Conservation (phyloP, 2,113 vertebrate genomes). For the Rhinopomastus cyanomelas region DNA sequence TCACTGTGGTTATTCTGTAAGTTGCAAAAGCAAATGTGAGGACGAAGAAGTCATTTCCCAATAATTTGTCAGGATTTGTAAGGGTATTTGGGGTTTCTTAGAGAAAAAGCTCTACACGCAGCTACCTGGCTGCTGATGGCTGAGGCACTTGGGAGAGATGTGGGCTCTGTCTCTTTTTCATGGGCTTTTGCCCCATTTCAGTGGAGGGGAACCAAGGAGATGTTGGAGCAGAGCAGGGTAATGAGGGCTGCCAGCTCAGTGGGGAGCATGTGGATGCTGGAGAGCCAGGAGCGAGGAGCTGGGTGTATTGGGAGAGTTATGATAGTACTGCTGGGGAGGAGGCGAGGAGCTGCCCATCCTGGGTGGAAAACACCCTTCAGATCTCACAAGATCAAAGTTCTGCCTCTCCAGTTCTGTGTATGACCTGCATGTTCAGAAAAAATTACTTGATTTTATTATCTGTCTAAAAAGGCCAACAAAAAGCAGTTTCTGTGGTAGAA, state of each 20-base stretch:
- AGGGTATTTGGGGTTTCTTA: not conserved
- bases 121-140: not conserved
- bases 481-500: not conserved
- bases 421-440: not conserved
- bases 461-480: not conserved
- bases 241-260: not conserved
- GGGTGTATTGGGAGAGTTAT: rapidly evolving
- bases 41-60: not conserved
- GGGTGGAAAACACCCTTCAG: not conserved
- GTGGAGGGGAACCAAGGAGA: not conserved
- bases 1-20: not conserved
- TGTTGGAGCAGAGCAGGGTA: not conserved
- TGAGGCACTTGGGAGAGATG: not conserved
- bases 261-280: rapidly evolving
- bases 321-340: not conserved
- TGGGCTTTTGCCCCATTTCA: not conserved
- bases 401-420: not conserved
- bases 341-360: not conserved
- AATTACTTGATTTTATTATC: not conserved
- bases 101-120: too few relatives aligned
- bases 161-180: not conserved
- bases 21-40: not conserved
- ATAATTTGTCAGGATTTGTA: not conserved
- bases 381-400: not conserved
- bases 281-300: too few relatives aligned